phyloP scores from a whole-genome alignment of 2,113 vertebrate species.

The Psephotus haematonotus region DNA sequence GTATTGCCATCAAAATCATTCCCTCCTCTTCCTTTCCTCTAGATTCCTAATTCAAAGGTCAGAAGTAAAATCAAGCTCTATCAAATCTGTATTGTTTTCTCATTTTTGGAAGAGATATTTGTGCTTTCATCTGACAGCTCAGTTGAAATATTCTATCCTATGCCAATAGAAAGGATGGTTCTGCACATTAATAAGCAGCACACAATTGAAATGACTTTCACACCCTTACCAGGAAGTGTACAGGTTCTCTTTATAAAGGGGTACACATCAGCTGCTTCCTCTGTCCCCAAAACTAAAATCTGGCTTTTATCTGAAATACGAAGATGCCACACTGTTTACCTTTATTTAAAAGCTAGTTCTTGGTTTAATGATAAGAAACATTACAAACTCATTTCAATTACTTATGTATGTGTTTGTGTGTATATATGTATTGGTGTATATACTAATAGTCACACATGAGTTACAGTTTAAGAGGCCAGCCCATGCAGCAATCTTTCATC shows the following conservation, averaged over 20 bases:
- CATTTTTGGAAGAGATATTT: slow-evolving; percentile 9
- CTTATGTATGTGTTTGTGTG: neutral
- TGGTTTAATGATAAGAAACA: neutral
- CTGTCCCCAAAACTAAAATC: neutral
- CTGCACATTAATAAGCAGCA: neutral
- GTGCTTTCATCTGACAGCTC: neutral
- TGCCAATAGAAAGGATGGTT: neutral
- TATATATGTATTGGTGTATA: neutral
- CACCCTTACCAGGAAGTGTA: neutral
- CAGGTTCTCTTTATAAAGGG: neutral
- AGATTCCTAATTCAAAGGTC: neutral
- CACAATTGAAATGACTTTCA: neutral
- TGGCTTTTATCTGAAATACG: neutral
- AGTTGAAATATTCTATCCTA: neutral
- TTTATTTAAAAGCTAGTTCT: neutral
- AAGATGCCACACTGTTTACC: neutral
- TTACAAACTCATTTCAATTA: neutral
- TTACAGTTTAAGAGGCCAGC: neutral
- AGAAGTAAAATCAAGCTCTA: slow-evolving; percentile 24
- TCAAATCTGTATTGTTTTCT: neutral
- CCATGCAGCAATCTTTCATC: neutral
- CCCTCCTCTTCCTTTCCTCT: neutral
- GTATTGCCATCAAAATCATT: slow-evolving; percentile 15
- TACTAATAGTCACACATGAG: neutral
- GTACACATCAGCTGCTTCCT: neutral